A percentile compares a stretch with the other conserved stretches of the same genome.
phyloP scores from a whole-genome alignment of 2,888 invertebrate species.

The Campoplex capitator region DNA sequence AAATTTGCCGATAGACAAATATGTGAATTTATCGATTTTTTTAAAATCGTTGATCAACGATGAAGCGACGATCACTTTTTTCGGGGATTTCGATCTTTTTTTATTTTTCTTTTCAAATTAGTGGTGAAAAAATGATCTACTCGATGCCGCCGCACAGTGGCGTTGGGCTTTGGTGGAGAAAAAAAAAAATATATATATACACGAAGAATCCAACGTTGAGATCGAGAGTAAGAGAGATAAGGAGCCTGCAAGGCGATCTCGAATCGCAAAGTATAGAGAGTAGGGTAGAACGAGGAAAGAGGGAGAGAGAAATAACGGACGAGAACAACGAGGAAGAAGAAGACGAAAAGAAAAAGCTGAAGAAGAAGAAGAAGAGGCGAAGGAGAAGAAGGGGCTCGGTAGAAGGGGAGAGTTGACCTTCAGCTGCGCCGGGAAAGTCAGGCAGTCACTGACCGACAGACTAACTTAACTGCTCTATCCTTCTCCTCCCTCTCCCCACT shows the following conservation, averaged over 20 bases:
- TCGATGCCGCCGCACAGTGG: background rate
- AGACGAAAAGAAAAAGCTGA: slow-evolving; percentile 54
- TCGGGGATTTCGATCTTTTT: background rate
- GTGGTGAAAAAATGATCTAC: background rate
- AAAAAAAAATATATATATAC: slow-evolving; percentile 35
- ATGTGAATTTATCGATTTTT: too few relatives aligned
- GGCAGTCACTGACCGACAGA: slow-evolving; percentile 85
- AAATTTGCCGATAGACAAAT: background rate
- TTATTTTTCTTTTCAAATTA: background rate
- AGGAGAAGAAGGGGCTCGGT: slow-evolving; percentile 59
- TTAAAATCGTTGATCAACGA: too few relatives aligned
- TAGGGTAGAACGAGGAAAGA: slow-evolving; percentile 57
- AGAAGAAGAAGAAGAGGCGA: slow-evolving; percentile 43
- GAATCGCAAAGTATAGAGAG: slow-evolving; percentile 46
- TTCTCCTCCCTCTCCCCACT: slow-evolving; percentile 78
- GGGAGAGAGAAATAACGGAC: slow-evolving; percentile 65
- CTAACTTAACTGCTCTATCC: slow-evolving; percentile 84
- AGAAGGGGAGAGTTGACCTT: slow-evolving; percentile 83
- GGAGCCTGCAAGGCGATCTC: slow-evolving; percentile 46
- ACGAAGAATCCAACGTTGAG: slow-evolving; percentile 10
- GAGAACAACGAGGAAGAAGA: slow-evolving; percentile 66
- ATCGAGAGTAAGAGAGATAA: slow-evolving; percentile 49
- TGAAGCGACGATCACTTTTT: background rate
- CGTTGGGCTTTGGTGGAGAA: background rate
- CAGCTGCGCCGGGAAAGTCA: slow-evolving; percentile 84